Evolutionary conservation across 2,888 invertebrate genomes (phyloP).

Genomic region (Busseola fusca): DNA sequence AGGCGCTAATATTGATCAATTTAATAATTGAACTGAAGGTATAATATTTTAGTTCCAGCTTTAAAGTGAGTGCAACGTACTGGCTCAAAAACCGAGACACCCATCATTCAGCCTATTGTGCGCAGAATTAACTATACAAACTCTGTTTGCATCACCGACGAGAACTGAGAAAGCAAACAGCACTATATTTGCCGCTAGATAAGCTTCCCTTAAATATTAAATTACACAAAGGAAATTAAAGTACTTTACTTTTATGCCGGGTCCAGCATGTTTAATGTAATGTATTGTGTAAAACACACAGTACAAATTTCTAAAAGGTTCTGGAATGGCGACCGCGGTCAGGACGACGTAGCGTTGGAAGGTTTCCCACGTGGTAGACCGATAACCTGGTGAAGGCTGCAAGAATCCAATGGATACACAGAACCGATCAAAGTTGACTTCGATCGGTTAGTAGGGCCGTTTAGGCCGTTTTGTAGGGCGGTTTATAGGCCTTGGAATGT

Average conservation of each 20-base stretch:
- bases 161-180: constrained; percentile 19
- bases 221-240: constrained; percentile 56
- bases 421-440: background rate
- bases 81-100: background rate
- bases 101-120: background rate
- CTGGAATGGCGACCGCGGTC: background rate
- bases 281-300: background rate
- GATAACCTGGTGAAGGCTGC: background rate
- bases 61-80: too few relatives aligned
- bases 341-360: background rate
- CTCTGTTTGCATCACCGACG: background rate
- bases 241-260: constrained; percentile 25
- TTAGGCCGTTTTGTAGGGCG: too few relatives aligned
- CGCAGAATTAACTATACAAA: constrained; percentile 7
- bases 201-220: constrained; percentile 41
- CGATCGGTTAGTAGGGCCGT: too few relatives aligned
- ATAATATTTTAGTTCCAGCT: background rate
- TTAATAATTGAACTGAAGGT: background rate
- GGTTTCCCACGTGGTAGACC: background rate
- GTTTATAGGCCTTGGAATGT: background rate
- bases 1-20: too few relatives aligned
- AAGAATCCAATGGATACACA: background rate
- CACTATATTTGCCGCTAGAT: constrained; percentile 35
- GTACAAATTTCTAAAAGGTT: background rate
- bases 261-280: background rate